phyloP scores from a whole-genome alignment of 2,797 vertebrate species.

The Tangara arthus region DNA sequence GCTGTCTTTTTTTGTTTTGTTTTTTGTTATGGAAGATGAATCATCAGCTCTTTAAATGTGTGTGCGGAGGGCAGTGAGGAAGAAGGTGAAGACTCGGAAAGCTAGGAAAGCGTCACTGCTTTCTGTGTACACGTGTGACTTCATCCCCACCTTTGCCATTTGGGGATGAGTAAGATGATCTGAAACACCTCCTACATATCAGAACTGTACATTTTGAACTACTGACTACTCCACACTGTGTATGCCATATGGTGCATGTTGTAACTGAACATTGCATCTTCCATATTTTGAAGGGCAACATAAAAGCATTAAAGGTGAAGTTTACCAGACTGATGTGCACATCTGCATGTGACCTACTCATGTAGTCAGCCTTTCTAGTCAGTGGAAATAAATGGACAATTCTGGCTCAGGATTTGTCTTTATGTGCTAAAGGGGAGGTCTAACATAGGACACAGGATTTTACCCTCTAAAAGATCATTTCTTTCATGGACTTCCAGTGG shows the following conservation, averaged over 20 bases:
- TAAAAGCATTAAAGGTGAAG: background rate
- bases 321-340: background rate
- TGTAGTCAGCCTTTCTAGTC: background rate
- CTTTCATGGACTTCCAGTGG: accelerated
- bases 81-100: background rate
- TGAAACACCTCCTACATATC: background rate
- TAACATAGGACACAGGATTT: background rate
- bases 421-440: background rate
- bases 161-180: background rate
- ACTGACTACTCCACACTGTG: background rate
- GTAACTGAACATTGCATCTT: background rate
- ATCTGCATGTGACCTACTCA: background rate
- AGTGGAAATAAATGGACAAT: background rate
- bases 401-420: background rate
- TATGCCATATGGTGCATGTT: background rate
- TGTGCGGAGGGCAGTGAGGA: background rate
- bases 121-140: background rate
- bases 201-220: background rate
- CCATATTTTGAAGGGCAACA: background rate
- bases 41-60: background rate
- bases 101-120: background rate
- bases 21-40: background rate
- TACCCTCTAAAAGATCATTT: background rate
- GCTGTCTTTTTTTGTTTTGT: background rate
- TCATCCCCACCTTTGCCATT: background rate